Base-by-base conservation (phyloP, 2,797 vertebrate species). In the Ctenochaetus hawaiiensis region DNA sequence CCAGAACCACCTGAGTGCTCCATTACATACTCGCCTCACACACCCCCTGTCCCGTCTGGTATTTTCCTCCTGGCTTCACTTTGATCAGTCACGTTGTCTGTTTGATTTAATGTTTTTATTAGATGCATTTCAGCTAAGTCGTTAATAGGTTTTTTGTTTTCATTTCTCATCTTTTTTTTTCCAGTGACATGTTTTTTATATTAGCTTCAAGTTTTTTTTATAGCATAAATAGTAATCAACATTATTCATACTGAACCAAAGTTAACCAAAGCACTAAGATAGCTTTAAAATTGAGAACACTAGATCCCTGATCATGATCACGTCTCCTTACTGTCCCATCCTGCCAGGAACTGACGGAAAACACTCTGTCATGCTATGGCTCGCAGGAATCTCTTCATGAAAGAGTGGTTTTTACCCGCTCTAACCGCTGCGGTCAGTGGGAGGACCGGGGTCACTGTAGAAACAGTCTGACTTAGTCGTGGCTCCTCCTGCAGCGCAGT, bases 371-470 rank as follows among this genome's bases (percentile, higher is more conserved):
- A 91, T 81, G 80, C 79, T 61, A 37, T 51, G 51, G 71, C 73
- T 84, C 64, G 64, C 83, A 77, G 75, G 87, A 90, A 88, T 89
- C 69, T 78, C 88, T 81, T 77, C 64, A 78, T 90, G 89, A 89
- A 81, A 75, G 85, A 73, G 75, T 60, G 58, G 47, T 74, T 89
- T 82, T 58, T 74, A 65, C 67, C 81, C 53, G 0, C 72, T 81
- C 67, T 58, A 73, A 71, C 89, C 63, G 6, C 83, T 78, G 84
- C 26, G 64, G 89, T 88, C 81, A 82, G 75, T 69, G 68, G 82
- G 80, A 83, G 86, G 81, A 60, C 77, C 10, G 54, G 78, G 88
- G 87, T 88, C 83, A 85, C 52, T 66, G 78, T 64, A 78, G 84
- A 78, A 76, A 68, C 83, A 74, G 83, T 79, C 75, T 81, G 79